Conservation (phyloP, 2,888 invertebrate species). For the Leptopilina myrica region DNA sequence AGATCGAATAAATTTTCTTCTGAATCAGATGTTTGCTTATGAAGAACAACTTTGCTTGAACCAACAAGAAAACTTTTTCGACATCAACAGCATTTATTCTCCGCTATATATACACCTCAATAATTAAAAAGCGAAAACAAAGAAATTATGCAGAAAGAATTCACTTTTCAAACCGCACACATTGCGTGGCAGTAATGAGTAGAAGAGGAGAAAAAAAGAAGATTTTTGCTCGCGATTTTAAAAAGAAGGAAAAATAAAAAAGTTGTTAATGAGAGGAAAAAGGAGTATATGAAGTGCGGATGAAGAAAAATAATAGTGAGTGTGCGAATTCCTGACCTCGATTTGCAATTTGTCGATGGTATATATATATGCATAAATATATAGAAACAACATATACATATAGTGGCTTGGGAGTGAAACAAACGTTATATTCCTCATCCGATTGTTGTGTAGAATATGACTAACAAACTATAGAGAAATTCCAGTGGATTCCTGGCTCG, state of each 20-base stretch:
- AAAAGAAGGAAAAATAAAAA: neutral
- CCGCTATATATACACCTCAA: no score
- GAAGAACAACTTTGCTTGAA: no score
- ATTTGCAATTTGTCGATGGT: constrained; percentile 15
- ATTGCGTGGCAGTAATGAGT: neutral
- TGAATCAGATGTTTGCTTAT: no score
- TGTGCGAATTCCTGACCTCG: constrained; percentile 32
- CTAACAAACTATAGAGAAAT: constrained; percentile 46
- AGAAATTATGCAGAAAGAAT: neutral
- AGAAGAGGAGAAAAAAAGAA: neutral
- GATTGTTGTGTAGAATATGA: constrained; percentile 1
- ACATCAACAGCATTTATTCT: no score
- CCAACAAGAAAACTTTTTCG: no score
- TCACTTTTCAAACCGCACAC: neutral
- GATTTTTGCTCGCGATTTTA: neutral
- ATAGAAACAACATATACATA: neutral
- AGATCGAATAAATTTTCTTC: no score
- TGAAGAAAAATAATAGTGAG: constrained; percentile 21
- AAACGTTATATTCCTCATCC: constrained; percentile 7
- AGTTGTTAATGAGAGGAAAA: neutral
- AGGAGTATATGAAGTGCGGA: neutral
- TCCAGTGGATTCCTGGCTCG: constrained; percentile 56
- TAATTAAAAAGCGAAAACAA: neutral
- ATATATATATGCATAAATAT: no score
- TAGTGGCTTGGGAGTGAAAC: neutral